Evolutionary conservation across 2,797 vertebrate species (phyloP), one percentile per base, ranked within the genome.

Genomic region (Lutra lutra): DNA sequence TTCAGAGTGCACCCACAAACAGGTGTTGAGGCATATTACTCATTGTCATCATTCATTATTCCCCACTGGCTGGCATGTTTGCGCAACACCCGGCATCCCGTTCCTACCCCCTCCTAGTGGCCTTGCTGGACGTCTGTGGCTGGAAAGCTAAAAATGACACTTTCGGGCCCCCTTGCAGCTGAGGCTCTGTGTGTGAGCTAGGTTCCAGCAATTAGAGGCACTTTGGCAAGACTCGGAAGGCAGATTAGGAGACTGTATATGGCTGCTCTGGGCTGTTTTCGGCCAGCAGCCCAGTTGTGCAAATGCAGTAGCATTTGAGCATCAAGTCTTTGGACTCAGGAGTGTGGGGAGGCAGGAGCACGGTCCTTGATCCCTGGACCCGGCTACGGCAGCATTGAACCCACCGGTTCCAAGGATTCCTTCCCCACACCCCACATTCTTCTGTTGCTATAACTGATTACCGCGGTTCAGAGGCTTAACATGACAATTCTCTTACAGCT

Each of bases 91-190:
- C 66, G 9, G 32, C 51, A 68, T 60, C n/a, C n/a, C 51, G 9
- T 77, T 56, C 80, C 75, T 51, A 4, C 32, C 51, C 46, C 32
- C 29, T 66, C 70, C 21, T 62, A 4, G 35, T 32, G 62, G 89
- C 35, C 75, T 92, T 93, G 68, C 35, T 82, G 46, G n/a, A 66
- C n/a, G 5, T 15, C 75, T 27, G n/a, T n/a, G 38, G 13, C 75
- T 78, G 29, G 60, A 83, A 83, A 92, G 56, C 43, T 89, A 72
- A 73, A 89, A 77, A 60, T 3, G 11, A 91, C 17, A 17, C 38
- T 79, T 86, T 43, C 5, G n/a, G 75, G 25, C 23, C 54, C 46
- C 79, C 20, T 86, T 66, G 58, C 73, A 60, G 23, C 79, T 21
- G 62, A 83, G n/a, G 54, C 17, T 93, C 54, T 38, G 27, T 35